Evolutionary conservation across 2,797 vertebrate genomes (phyloP).

Genomic region (Mustela erminea): DNA sequence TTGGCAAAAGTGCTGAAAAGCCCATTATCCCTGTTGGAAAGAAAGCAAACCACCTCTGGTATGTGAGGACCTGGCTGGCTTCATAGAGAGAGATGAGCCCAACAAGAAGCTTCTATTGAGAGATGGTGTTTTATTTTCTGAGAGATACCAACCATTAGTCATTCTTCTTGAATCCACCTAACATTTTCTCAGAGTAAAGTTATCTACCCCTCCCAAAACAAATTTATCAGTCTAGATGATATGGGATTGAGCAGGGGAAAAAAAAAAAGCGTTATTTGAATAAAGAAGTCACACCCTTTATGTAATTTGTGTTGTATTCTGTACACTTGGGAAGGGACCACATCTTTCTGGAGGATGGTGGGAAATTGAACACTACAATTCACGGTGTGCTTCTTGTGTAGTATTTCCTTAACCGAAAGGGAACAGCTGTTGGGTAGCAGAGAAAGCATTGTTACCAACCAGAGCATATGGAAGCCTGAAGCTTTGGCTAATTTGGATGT

Average conservation of each 20-base stretch:
- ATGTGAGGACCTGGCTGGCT: not conserved
- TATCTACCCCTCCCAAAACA: not conserved
- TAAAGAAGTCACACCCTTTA: constrained; percentile 26
- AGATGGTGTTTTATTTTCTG: not conserved
- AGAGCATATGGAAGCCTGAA: not conserved
- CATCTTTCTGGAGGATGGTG: not conserved
- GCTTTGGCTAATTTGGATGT: not conserved
- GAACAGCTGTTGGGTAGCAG: not conserved
- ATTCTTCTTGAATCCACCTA: not conserved
- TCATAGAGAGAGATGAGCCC: not conserved
- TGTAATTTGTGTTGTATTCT: not conserved
- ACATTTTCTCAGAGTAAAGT: constrained; percentile 3
- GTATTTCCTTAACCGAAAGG: not conserved
- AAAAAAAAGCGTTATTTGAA: not conserved
- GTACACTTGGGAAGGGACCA: not conserved
- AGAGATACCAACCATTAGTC: not conserved
- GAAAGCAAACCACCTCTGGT: not conserved
- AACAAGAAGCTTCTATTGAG: not conserved
- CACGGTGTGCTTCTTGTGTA: accelerated
- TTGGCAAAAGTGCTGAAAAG: constrained; percentile 57
- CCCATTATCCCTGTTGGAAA: constrained; percentile 51
- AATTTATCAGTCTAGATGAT: constrained; percentile 20
- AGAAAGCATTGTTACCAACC: not conserved
- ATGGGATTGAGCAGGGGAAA: not conserved
- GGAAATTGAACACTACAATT: not conserved